These are phyloP conservation scores for Lepidocyrtoides sp. DNA, from an alignment of 2,888 invertebrate genomes.

Conservation along the genomic window DNA sequence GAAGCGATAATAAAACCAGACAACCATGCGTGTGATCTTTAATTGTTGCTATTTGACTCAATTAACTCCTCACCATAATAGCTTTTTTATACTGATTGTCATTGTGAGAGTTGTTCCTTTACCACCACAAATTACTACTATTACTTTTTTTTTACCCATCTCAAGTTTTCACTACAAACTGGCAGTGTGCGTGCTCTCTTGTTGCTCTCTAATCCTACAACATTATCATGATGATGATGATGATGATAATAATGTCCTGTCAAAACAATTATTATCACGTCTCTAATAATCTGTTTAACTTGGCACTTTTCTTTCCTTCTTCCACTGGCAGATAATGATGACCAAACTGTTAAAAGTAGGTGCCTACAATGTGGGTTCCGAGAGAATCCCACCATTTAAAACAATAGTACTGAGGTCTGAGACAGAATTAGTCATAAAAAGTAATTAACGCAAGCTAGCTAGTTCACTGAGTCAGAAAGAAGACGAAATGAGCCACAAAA, in stretches of 20 bases:
- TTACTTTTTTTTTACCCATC: constrained; percentile 8
- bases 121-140: constrained; percentile 32
- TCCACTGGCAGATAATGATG: constrained; percentile 5
- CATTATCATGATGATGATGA: too few species aligned
- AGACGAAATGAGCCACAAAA: constrained; percentile 12
- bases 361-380: too few species aligned
- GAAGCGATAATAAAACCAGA: constrained; percentile 57
- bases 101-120: background rate
- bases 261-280: constrained; percentile 29
- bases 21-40: constrained; percentile 60
- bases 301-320: background rate
- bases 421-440: constrained; percentile 31
- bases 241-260: constrained; percentile 30
- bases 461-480: background rate
- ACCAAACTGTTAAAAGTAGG: background rate
- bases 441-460: constrained; percentile 39
- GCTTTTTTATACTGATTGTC: background rate
- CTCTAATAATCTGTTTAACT: constrained; percentile 37
- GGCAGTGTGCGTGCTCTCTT: background rate
- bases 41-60: constrained; percentile 59
- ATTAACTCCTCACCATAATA: constrained; percentile 57
- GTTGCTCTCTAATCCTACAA: constrained; percentile 19
- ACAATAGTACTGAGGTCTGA: background rate
- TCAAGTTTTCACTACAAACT: background rate
- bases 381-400: too few species aligned